Conservation (phyloP, 2,888 invertebrate species). For the Xestia rhomboidea region DNA sequence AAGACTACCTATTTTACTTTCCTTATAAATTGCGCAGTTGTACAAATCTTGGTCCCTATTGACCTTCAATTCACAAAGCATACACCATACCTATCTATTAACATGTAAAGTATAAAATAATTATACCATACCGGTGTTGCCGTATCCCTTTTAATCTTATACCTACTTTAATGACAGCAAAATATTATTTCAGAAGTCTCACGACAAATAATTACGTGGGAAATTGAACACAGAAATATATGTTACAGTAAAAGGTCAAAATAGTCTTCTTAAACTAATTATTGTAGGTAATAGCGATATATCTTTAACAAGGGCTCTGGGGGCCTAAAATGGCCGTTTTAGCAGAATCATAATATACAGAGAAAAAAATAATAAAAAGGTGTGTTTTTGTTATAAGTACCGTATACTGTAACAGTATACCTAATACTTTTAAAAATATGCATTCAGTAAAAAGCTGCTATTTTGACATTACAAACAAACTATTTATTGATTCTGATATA, state of each 20-base stretch:
- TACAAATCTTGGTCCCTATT: constrained; percentile 25
- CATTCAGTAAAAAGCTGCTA: too few relatives aligned
- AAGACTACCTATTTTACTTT: not conserved
- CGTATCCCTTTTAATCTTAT: constrained; percentile 39
- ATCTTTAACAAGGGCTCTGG: not conserved
- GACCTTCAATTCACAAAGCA: constrained; percentile 43
- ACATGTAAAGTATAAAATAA: constrained; percentile 48
- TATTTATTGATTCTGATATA: too few relatives aligned
- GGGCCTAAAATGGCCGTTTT: too few relatives aligned
- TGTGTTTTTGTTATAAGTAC: too few relatives aligned
- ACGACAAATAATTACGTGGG: not conserved
- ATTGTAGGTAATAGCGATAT: not conserved
- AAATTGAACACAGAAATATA: not conserved
- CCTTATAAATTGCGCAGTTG: constrained; percentile 21
- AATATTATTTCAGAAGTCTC: constrained; percentile 27
- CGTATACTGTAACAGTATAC: too few relatives aligned
- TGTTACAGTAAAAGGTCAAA: not conserved
- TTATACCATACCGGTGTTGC: constrained; percentile 33
- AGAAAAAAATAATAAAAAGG: too few relatives aligned
- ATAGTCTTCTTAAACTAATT: too few relatives aligned
- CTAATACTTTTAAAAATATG: too few relatives aligned
- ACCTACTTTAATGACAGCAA: constrained; percentile 6
- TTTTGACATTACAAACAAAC: too few relatives aligned
- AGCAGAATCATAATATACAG: too few relatives aligned
- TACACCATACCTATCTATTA: constrained; percentile 17